Evolutionary conservation across 2,888 invertebrate species (phyloP), one percentile per base, ranked within the genome.

Genomic region (Nipponacmea schrenckii): DNA sequence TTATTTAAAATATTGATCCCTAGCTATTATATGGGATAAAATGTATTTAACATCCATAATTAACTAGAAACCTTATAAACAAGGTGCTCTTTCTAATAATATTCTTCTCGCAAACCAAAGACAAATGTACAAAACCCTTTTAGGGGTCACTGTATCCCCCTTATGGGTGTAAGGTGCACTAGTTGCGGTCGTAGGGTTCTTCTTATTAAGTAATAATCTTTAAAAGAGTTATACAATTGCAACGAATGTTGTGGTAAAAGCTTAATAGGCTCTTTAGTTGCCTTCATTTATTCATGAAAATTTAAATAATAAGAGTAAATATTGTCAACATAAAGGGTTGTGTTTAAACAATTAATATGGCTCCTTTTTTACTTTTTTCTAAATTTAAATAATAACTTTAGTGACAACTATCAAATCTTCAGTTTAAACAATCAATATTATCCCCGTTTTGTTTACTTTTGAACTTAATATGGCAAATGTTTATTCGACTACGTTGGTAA

Each of bases 211-310:
- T 56, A 56, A 56, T 56, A 24, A 56, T 20, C 56, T 20, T 39
- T 39, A 39, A 10, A 39, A 39, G 4, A 39, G 39, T 39, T 39
- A 39, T 24, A 56, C 24, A 56, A 56, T 56, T 20, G 56, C 56
- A 56, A 56, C 56, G 56, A 56, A 56, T 56, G 56, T 24, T 56
- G 20, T 56, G 20, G 56, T 24, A 15, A 20, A 56, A 56, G 15
- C 24, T 56, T 20, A 56, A 56, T 56, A 56, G 56, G 56, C 56
- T 56, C 56, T 20, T 20, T 5, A 20, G 56, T 20, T 56, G 56
- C 56, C 56, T 56, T 56, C 56, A 24, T 56, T 56, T 56, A 56
- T 56, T 56, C 56, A 56, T 56, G 56, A 20, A 56, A 56, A 56
- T 56, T 56, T 56, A 56, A 20, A 20, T 56, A 56, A 56, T 56